phyloP scores from a whole-genome alignment of 2,888 invertebrate genomes.

The Neoitamus cyanurus region DNA sequence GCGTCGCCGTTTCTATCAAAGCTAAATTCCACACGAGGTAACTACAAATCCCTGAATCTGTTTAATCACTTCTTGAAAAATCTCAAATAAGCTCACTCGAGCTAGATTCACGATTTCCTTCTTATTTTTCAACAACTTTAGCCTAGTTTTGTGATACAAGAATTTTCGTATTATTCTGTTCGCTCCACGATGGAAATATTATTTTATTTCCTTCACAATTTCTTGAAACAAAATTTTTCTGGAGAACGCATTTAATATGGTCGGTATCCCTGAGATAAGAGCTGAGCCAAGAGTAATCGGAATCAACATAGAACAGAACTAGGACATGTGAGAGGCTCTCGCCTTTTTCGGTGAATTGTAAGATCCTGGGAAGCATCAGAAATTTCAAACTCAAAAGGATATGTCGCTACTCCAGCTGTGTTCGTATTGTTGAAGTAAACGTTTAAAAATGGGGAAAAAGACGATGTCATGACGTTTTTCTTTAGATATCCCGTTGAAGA shows the following conservation, averaged over 20 bases:
- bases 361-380: not conserved
- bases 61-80: not conserved
- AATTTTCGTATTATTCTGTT: not conserved
- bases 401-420: not conserved
- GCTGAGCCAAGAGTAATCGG: not conserved
- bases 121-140: not conserved
- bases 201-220: not conserved
- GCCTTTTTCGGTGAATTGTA: not conserved
- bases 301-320: not conserved
- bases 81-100: not conserved
- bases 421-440: not conserved
- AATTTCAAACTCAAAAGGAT: not conserved
- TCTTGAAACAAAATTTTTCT: not conserved
- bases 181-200: not conserved
- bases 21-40: not conserved
- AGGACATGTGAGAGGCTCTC: not conserved
- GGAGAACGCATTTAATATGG: not conserved
- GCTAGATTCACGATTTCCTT: not conserved
- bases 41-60: not conserved
- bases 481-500: not conserved
- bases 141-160: not conserved
- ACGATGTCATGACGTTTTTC: not conserved
- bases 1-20: not conserved
- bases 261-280: not conserved
- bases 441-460: not conserved